Evolutionary conservation across 2,888 invertebrate species (phyloP), one percentile per base, ranked within the genome.

Genomic region (Drosophila yooni): DNA sequence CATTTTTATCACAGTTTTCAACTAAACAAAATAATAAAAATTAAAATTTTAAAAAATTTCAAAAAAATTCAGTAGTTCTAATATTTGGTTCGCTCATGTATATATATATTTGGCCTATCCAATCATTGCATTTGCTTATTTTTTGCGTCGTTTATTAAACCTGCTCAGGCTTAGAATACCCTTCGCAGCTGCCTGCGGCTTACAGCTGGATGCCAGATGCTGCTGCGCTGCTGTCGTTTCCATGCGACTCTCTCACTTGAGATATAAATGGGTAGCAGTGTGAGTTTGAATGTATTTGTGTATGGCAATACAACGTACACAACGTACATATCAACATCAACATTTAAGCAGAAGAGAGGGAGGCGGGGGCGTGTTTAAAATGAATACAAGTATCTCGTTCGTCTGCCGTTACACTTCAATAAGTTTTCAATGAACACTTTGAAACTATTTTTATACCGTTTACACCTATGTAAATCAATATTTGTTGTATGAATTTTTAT

Each of bases 401-500:
- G 72, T 82, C 64, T 77, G 71, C 69, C 82, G 65, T 89, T 81
- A 76, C 84, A 76, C 83, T 81, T 87, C 74, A 89, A 83, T 86
- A 89, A 81, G 70, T 84, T 89, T 86, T 84, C 79, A 81, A 87
- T 86, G 84, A 86, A 89, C 84, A 86, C 84, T 86, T 86, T 86
- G 87, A 87, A 87, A 89, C 84, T 89, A 89, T 86, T 84, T 86
- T 86, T 87, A 89, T 74, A 84, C 74, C 86, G 60, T 83, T 88
- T 81, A 82, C 83, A 81, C 79, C 72, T 71, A 73, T 81, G 74
- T 73, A 69, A 69, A 77, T 71, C 60, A 68, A 72, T 58, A 75
- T 64, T 60, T 58, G 15, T 64, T 61, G 70, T 54, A 46, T 50
- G 53, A 34, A 51, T 40, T 64, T 79, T 60, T 70, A 48, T 51